Conservation (phyloP, 2,888 invertebrate species). For the Seira ritae region DNA sequence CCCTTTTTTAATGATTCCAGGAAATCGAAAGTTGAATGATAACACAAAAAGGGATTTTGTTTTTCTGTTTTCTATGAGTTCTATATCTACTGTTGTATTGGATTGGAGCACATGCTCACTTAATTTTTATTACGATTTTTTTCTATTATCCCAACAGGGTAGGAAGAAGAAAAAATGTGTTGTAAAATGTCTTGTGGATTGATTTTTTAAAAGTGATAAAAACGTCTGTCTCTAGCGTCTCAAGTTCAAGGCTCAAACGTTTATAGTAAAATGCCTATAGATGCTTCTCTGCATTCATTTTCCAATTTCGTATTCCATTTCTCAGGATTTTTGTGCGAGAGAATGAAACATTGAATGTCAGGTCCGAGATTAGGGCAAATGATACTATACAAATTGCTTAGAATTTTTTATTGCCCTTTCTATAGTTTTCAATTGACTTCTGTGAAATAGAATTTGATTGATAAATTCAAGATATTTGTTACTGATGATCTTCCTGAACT, state of each 20-base stretch:
- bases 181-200: constrained; percentile 36
- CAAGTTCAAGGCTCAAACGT: constrained; percentile 52
- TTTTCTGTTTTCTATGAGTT: too few relatives aligned
- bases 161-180: constrained; percentile 14
- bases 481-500: too few relatives aligned
- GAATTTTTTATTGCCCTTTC: too few relatives aligned
- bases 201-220: constrained; percentile 53
- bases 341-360: too few relatives aligned
- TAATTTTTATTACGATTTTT: constrained; percentile 9
- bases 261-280: too few relatives aligned
- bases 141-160: constrained; percentile 28
- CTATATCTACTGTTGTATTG: background rate
- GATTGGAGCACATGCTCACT: constrained; percentile 34
- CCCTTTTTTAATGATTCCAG: constrained; percentile 66
- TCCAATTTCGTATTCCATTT: background rate
- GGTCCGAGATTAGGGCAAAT: too few relatives aligned
- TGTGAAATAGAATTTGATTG: too few relatives aligned
- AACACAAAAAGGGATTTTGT: constrained; percentile 43
- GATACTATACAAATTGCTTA: too few relatives aligned
- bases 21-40: constrained; percentile 67
- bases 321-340: too few relatives aligned
- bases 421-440: too few relatives aligned
- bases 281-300: background rate
- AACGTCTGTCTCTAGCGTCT: constrained; percentile 32
- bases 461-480: too few relatives aligned